Conservation (phyloP, 2,888 invertebrate species). For the Hydroisotoma schaefferi region DNA sequence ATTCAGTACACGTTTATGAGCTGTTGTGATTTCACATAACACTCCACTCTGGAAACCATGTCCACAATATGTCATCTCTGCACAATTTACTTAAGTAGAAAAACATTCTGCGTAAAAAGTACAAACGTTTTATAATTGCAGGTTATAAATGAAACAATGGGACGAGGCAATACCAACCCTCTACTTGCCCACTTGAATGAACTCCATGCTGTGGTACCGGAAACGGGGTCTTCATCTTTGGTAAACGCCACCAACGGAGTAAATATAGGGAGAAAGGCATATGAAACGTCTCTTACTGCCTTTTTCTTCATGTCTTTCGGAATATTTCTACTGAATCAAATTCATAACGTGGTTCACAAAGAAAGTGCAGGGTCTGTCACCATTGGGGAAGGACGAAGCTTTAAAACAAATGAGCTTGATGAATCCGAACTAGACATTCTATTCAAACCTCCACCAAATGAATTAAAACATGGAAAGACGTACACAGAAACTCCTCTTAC, state of each 20-base stretch:
- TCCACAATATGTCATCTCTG: too few species aligned
- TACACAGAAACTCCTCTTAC: background rate
- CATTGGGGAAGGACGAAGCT: conserved; percentile 5
- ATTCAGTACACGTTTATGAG: too few species aligned
- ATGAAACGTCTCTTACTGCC: conserved; percentile 52
- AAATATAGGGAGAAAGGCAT: conserved; percentile 52
- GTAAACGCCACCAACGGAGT: conserved; percentile 46
- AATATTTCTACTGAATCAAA: conserved; percentile 56
- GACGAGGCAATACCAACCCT: conserved; percentile 56
- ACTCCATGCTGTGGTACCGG: conserved; percentile 54
- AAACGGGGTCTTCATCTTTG: conserved; percentile 15
- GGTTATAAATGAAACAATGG: conserved; percentile 58
- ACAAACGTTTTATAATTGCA: too few species aligned
- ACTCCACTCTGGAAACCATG: too few species aligned
- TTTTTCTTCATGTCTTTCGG: conserved; percentile 60
- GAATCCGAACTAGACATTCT: conserved; percentile 41
- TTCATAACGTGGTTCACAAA: conserved; percentile 50
- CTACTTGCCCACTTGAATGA: conserved; percentile 57
- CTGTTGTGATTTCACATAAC: too few species aligned
- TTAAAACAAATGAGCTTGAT: conserved; percentile 47
- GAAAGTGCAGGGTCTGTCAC: conserved; percentile 13
- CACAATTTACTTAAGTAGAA: too few species aligned
- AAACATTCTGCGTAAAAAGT: too few species aligned
- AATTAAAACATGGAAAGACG: too few species aligned
- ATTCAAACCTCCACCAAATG: conserved; percentile 36